A percentile compares a stretch with the other conserved stretches of the same genome.
These are phyloP conservation scores for Polyommatus iphigenia DNA, from an alignment of 2,888 invertebrate species.

Conservation along the genomic window DNA sequence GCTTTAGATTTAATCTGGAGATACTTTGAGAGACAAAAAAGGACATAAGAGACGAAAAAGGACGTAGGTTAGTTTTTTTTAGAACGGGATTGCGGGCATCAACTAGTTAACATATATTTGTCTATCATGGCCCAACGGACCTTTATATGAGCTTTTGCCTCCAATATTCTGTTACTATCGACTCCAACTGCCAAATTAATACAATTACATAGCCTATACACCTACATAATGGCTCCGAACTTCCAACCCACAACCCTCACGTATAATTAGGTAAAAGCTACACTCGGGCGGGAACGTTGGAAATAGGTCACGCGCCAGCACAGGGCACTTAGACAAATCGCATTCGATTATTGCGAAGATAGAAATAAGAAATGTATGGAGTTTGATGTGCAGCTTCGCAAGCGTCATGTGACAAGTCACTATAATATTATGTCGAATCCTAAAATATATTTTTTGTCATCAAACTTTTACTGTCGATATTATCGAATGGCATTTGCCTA, in stretches of 20 bases:
- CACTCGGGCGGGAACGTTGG: background rate
- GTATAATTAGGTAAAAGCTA: slow-evolving; percentile 13
- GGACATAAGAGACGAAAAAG: no score
- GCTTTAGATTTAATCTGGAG: no score
- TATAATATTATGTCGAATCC: no score
- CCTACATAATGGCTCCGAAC: background rate
- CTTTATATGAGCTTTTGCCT: background rate
- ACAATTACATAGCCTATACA: background rate
- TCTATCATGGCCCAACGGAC: no score
- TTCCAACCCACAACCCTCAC: slow-evolving; percentile 1
- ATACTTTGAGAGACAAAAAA: no score
- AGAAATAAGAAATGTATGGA: background rate
- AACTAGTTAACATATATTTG: no score
- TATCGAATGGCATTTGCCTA: no score
- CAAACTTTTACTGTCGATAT: no score
- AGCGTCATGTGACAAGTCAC: background rate
- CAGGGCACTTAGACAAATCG: background rate
- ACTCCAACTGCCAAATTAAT: background rate
- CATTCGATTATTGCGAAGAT: background rate
- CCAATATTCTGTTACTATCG: background rate
- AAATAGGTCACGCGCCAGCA: background rate
- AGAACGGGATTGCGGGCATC: no score
- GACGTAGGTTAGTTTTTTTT: no score
- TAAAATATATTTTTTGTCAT: no score
- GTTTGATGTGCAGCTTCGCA: background rate